phyloP scores from a whole-genome alignment of 2,797 vertebrate species.

The Danio tinwini region DNA sequence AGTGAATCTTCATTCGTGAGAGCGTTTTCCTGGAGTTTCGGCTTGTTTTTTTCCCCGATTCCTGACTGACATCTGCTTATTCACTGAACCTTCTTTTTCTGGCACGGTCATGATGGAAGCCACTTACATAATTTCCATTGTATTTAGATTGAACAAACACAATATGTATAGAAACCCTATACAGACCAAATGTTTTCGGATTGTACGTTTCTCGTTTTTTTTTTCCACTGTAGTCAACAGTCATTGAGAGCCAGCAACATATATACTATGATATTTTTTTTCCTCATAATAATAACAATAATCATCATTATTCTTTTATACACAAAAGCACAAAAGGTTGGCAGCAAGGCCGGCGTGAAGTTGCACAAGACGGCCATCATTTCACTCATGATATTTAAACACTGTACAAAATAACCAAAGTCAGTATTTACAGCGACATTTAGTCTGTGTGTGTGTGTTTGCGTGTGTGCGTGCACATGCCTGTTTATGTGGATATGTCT shows the following conservation, averaged over 20 bases:
- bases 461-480: conserved; percentile 71
- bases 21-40: conserved; percentile 66
- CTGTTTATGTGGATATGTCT: conserved; percentile 71
- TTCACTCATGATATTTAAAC: conserved; percentile 81
- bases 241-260: conserved; percentile 84
- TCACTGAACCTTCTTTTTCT: conserved; percentile 65
- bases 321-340: conserved; percentile 80
- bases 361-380: conserved; percentile 81
- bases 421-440: conserved; percentile 89
- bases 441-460: conserved; percentile 70
- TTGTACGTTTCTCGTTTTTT: conserved; percentile 65
- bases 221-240: conserved; percentile 81
- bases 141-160: conserved; percentile 74
- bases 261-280: conserved; percentile 77
- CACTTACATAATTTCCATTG: conserved; percentile 72
- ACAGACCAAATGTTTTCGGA: conserved; percentile 75
- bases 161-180: conserved; percentile 80
- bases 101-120: conserved; percentile 70
- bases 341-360: conserved; percentile 83
- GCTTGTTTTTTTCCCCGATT: conserved; percentile 53
- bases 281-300: conserved; percentile 70
- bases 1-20: conserved; percentile 75
- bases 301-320: conserved; percentile 79
- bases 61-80: conserved; percentile 65
- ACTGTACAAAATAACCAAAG: conserved; percentile 85